Evolutionary conservation across 2,113 vertebrate species (phyloP), one percentile per base, ranked within the genome.

Genomic region (Ranitomeya variabilis): DNA sequence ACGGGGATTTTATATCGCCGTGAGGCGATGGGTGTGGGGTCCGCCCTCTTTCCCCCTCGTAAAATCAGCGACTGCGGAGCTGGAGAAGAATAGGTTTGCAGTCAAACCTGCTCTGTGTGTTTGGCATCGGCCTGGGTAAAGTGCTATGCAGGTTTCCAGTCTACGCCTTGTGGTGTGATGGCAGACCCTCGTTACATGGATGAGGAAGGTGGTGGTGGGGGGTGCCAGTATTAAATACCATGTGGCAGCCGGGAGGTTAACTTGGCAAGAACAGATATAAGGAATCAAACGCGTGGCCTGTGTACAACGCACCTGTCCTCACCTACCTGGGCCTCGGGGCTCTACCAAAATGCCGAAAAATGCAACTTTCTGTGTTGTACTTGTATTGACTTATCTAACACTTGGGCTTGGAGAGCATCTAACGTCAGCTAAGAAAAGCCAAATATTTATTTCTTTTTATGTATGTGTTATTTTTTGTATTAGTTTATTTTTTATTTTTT

Each of bases 11-110:
- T 51, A 13, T 80, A 26, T 51, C 16, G 26, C 64, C 51, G 23
- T 51, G 54, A 31, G 80, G 80, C 18, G 64, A 87, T 14, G 23
- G 57, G 80, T 76, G 31, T 52, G 73, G 87, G 57, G 86, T 51
- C n/a, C 59, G 21, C 71, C 21, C 69, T 51, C 37, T 52, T 51
- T 21, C 18, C 80, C 31, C 16, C 23, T 51, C 4, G 55, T 16
- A 57, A 54, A n/a, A 23, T 79, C 52, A 55, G 80, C 55, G 79
- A 21, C 77, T 80, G 54, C 78, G 11, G 78, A 31, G 19, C 69
- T 16, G 71, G 18, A 37, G 71, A 74, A 74, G 71, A 74, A 74
- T 52, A 19, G 73, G 73, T 45, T 45, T 9, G 15, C 66, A 51
- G 37, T 74, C 71, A 18, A 4, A 45, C 37, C 71, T 45, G 71